These are phyloP conservation scores for Eupithecia tripunctaria DNA, from an alignment of 2,888 invertebrate genomes.

Conservation along the genomic window DNA sequence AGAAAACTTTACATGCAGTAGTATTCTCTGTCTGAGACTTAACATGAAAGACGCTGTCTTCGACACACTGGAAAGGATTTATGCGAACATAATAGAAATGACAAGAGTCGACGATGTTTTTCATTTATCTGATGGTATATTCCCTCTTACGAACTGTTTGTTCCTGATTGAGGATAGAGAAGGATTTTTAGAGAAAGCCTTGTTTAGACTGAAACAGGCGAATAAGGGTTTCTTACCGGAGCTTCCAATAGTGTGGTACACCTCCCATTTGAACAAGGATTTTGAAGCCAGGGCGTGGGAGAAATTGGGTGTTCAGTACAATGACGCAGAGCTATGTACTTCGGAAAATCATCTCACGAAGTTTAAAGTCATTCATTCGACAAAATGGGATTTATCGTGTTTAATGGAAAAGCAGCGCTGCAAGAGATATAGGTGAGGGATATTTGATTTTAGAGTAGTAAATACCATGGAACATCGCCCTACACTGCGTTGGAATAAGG, in stretches of 20 bases:
- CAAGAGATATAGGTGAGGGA: conserved; percentile 62
- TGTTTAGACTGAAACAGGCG: conserved; percentile 84
- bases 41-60: conserved; percentile 89
- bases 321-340: conserved; percentile 85
- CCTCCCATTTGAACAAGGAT: conserved; percentile 83
- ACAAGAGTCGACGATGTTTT: conserved; percentile 90
- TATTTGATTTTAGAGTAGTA: not conserved
- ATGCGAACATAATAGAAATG: conserved; percentile 87
- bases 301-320: conserved; percentile 87
- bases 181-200: conserved; percentile 87
- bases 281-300: conserved; percentile 77
- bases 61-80: conserved; percentile 87
- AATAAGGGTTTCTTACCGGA: conserved; percentile 84
- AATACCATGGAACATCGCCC: no score
- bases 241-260: conserved; percentile 88
- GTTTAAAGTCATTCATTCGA: conserved; percentile 90
- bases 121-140: conserved; percentile 91
- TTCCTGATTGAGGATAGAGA: conserved; percentile 89
- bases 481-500: no score
- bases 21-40: conserved; percentile 90
- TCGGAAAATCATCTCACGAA: conserved; percentile 82
- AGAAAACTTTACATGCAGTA: conserved; percentile 82
- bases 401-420: conserved; percentile 64
- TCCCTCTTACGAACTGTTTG: conserved; percentile 87
- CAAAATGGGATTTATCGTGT: conserved; percentile 92